Percentiles rank a stretch among this genome's conserved stretches.
These are phyloP conservation scores for Cyphomyrus discorhynchus DNA, from an alignment of 2,113 vertebrate species.

Conservation along the genomic window DNA sequence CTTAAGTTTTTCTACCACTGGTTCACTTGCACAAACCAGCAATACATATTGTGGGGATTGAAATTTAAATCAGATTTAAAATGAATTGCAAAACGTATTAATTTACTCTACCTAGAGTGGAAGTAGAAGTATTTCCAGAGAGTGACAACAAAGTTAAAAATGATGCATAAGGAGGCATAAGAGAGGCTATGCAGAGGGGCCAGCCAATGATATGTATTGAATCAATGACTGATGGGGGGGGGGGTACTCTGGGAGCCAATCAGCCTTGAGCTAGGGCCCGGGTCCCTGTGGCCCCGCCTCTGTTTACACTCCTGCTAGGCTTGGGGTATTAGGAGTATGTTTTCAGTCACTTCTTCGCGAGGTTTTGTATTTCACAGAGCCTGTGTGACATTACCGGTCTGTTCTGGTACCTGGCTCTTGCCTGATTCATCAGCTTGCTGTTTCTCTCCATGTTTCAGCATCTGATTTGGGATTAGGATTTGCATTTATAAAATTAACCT, in stretches of 20 bases:
- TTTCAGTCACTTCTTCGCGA: not conserved
- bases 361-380: not conserved
- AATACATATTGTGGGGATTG: not conserved
- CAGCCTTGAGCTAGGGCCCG: not conserved
- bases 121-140: not conserved
- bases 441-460: not conserved
- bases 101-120: not conserved
- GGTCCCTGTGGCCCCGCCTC: not conserved
- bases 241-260: not conserved
- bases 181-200: not conserved
- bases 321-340: not conserved
- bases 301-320: not conserved
- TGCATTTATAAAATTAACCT: not conserved
- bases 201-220: not conserved
- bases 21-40: not conserved
- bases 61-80: not conserved
- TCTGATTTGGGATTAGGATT: not conserved
- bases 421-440: not conserved
- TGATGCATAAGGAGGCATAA: too few relatives aligned
- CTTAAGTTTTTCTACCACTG: not conserved
- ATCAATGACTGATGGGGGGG: not conserved
- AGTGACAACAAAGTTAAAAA: not conserved
- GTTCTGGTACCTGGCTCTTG: not conserved
- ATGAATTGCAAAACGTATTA: not conserved
- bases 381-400: not conserved